Conservation (phyloP, 2,113 vertebrate genomes). For the Ceyx melanurus region DNA sequence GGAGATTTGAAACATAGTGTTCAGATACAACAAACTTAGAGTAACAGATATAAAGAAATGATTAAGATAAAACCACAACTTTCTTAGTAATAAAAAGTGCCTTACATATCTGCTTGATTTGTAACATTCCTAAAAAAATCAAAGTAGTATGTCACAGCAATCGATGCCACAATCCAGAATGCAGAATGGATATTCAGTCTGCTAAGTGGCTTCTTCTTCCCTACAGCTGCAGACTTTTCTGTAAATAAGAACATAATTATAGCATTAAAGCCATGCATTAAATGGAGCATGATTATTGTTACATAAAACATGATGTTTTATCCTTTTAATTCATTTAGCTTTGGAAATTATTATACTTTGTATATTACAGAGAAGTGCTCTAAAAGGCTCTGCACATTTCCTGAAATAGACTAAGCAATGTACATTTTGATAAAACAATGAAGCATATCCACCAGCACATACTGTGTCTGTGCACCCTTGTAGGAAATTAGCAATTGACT, state of each 20-base stretch:
- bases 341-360: neutral
- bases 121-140: conserved; percentile 87
- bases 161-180: conserved; percentile 91
- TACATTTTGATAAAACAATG: neutral
- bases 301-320: neutral
- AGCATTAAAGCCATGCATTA: conserved; percentile 17
- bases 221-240: conserved; percentile 79
- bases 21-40: neutral
- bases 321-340: conserved; percentile 20
- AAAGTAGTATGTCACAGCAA: conserved; percentile 88
- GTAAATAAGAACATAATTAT: conserved; percentile 55
- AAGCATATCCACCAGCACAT: neutral
- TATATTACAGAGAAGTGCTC: neutral
- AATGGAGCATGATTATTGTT: neutral
- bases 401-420: neutral
- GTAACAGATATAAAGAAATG: neutral
- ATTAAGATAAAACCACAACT: neutral
- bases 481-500: neutral
- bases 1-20: neutral
- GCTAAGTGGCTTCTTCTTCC: conserved; percentile 79
- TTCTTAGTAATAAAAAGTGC: neutral
- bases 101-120: conserved; percentile 87
- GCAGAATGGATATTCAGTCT: conserved; percentile 90
- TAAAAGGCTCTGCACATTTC: neutral
- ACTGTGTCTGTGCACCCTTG: neutral